Evolutionary conservation across 2,888 invertebrate species (phyloP), one percentile per base, ranked within the genome.

Genomic region (Diachrysia chrysitis): DNA sequence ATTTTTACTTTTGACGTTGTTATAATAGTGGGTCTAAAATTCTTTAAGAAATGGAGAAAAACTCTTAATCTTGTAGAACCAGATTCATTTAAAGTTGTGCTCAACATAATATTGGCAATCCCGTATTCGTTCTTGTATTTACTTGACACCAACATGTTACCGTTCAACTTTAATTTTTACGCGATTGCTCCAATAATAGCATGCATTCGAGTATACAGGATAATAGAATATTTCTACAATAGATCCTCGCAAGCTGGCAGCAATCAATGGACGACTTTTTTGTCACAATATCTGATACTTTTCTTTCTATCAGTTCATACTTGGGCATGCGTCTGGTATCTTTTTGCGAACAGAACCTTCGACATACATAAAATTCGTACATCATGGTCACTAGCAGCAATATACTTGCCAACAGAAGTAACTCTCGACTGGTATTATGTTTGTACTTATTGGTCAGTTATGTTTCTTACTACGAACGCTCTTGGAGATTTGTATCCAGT

Each of bases 191-290:
- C 95, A 25, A 63, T 94, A 42, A 85, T 92, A 55, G 92, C 94
- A 9, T 88, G 91, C 2, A 75, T 93, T 61, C 90, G 95, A 51
- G 87, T 93, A 0, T 93, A 94, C 61, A 91, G 94, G 79, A 90
- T 96, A 56, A 79, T 94, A 58, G 89, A 91, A 80, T 94, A 93
- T 80, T 93, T 94, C 79, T 92, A 91, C 58, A 84, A 89, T 21
- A 92, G 90, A 85, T 91, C 92, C n/a, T 91, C 92, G 14, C 90
- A 92, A 88, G 93, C 95, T 35, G 95, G 95, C 23, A 92, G 93
- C 63, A 95, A 95, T 81, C 95, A 95, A 80, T 95, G 95, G 93
- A 92, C 92, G 17, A 93, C 93, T 25, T 95, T 95, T 79, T 83
- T 95, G 55, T 89, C 92, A n/a, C 94, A 95, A 80, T 95, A 95